Evolutionary conservation across 1,140 invertebrate species (phyloP).

Genomic region (Sarcophaga peregrina): DNA sequence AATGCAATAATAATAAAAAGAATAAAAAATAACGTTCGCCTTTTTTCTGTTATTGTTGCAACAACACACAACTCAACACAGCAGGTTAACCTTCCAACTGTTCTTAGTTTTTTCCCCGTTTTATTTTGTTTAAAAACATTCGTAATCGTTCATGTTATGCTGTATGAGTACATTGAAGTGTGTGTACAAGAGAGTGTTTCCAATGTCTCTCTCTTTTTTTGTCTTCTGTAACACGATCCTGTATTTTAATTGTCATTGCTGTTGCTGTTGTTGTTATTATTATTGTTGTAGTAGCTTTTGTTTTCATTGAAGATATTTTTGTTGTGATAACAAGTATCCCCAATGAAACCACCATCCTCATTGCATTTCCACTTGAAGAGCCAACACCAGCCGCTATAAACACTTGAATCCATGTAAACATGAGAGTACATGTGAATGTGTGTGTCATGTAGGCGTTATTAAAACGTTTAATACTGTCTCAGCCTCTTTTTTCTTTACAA

Average conservation of each 20-base stretch:
- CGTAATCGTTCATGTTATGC: background rate
- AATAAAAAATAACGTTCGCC: too few species aligned
- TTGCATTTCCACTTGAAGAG: background rate
- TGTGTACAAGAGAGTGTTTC: too few species aligned
- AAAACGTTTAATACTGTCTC: slow-evolving; percentile 5
- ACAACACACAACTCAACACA: too few species aligned
- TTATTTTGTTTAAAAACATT: background rate
- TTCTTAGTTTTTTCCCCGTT: background rate
- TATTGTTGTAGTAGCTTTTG: background rate
- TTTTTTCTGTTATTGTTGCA: too few species aligned
- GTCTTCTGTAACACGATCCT: slow-evolving; percentile 33
- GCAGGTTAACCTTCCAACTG: too few species aligned
- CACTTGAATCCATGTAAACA: background rate
- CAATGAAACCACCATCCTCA: background rate
- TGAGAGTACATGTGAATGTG: background rate
- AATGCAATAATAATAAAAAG: too few species aligned
- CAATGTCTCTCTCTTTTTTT: background rate
- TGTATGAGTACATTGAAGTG: background rate
- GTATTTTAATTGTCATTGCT: slow-evolving; percentile 40
- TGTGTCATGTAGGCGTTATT: slow-evolving; percentile 23
- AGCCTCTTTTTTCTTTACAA: background rate
- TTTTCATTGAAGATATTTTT: slow-evolving; percentile 23
- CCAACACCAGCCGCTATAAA: too few species aligned
- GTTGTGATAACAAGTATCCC: background rate
- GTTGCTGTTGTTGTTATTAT: background rate